Evolutionary conservation across 2,888 invertebrate genomes (phyloP).

Genomic region (Erynnis tages): DNA sequence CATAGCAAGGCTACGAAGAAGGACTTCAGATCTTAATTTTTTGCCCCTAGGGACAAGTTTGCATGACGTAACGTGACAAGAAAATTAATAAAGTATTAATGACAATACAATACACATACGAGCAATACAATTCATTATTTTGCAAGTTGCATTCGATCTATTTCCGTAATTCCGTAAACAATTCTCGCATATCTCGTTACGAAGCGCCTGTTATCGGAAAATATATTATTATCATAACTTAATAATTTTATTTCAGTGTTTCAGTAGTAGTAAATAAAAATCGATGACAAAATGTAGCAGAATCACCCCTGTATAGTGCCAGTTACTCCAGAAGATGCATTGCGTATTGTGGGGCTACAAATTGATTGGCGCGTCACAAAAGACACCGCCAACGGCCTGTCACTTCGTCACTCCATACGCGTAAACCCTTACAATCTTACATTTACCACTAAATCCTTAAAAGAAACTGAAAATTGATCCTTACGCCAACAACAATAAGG

Average conservation of each 20-base stretch:
- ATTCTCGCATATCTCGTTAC: slow-evolving; percentile 20
- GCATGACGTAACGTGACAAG: too few species aligned
- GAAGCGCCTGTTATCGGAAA: too few species aligned
- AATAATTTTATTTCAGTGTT: background rate
- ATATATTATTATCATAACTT: too few species aligned
- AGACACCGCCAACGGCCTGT: slow-evolving; percentile 68
- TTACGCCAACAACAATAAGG: background rate
- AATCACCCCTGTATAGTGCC: slow-evolving; percentile 50
- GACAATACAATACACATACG: too few species aligned
- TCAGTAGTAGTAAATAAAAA: background rate
- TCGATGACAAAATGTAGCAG: slow-evolving; percentile 33
- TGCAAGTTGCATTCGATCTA: too few species aligned
- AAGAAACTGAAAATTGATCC: background rate
- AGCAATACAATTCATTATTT: too few species aligned
- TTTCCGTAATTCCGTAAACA: slow-evolving; percentile 9
- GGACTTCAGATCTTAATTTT: too few species aligned
- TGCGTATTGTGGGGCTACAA: slow-evolving; percentile 73
- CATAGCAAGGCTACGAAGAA: too few species aligned
- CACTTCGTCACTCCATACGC: slow-evolving; percentile 68
- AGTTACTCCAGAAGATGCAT: slow-evolving; percentile 68
- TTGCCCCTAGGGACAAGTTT: too few species aligned
- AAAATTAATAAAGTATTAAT: too few species aligned
- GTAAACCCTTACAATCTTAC: slow-evolving; percentile 23
- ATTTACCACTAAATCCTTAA: background rate
- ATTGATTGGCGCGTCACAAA: slow-evolving; percentile 72